Percentiles rank a stretch among this genome's conserved stretches.
Evolutionary conservation across 2,797 vertebrate genomes (phyloP).

Genomic region (Tamandua tetradactyla): DNA sequence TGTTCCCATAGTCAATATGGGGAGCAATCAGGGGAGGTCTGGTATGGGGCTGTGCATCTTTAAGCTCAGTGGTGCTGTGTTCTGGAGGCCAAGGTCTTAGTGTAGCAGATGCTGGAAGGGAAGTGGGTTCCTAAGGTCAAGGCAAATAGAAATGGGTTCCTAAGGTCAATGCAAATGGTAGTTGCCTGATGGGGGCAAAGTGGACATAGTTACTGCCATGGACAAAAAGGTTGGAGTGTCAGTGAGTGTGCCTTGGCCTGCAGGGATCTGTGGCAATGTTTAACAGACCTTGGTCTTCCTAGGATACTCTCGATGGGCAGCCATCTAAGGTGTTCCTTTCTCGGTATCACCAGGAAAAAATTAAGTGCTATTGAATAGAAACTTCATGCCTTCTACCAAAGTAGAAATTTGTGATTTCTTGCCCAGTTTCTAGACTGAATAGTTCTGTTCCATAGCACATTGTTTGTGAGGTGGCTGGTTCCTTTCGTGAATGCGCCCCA

Average conservation of each 20-base stretch:
- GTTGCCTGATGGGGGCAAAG: neutral
- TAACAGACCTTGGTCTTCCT: neutral
- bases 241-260: neutral
- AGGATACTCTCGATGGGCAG: neutral
- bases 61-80: neutral
- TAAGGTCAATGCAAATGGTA: neutral
- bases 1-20: too few species aligned
- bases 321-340: neutral
- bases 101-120: neutral
- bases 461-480: neutral
- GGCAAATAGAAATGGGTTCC: neutral
- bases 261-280: rapidly evolving
- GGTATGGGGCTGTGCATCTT: neutral
- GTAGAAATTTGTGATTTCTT: neutral
- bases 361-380: neutral
- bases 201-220: neutral
- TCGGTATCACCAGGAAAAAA: neutral
- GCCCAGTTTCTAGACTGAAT: neutral
- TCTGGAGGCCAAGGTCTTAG: neutral
- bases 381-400: neutral
- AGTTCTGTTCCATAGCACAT: rapidly evolving
- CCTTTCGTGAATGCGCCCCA: neutral
- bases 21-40: neutral
- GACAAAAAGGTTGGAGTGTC: neutral
- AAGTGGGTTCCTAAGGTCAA: neutral